Base-by-base conservation (phyloP, 2,797 vertebrate species). In the Onychomys torridus region DNA sequence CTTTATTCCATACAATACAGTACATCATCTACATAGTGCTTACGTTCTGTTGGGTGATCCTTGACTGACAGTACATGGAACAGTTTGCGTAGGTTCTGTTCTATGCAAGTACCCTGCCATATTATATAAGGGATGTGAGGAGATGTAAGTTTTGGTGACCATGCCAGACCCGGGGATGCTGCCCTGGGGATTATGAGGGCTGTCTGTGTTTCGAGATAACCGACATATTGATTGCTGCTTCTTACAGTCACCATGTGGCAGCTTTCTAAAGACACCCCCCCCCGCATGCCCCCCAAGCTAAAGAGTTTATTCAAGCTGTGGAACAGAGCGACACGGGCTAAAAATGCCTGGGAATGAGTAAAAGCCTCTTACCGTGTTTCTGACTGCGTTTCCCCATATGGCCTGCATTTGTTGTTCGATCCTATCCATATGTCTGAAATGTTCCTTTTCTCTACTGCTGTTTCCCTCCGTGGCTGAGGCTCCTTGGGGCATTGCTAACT, bases 371-470 rank as follows among this genome's bases (percentile, higher is more conserved):
- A 9, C 76, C 25, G 1, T 23, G 49, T 73, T 90, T 84, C 52
- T 52, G 49, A 93, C 76, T 55, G 25, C 2, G 0, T 40, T 78
- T 94, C 16, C 25, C 57, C 95, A 83, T 55, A 40, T 82, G 92
- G 91, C 61, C 2, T 2, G 3, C 23, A 17, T 57, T 59, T 43
- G 59, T 73, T 82, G 37, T 91, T 77, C 71, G 55, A 69, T 67
- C 52, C 43, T 43, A 2, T 71, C 73, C 96, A 11, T 96, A 59
- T 93, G 83, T 95, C 57, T 76, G 34, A 55, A 84, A 43, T 34
- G 52, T 69, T 84, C 82, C 61, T 92, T 91, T 91, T 52, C 83
- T 91, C 73, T 25, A 2, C 78, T n/a, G 4, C 82, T 37, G 76
- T 92, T 32, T 89, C 69, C 27, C 5, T 83, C 52, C 6, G 3